Evolutionary conservation across 2,797 vertebrate genomes (phyloP).

Genomic region (Clarias laeviceps): DNA sequence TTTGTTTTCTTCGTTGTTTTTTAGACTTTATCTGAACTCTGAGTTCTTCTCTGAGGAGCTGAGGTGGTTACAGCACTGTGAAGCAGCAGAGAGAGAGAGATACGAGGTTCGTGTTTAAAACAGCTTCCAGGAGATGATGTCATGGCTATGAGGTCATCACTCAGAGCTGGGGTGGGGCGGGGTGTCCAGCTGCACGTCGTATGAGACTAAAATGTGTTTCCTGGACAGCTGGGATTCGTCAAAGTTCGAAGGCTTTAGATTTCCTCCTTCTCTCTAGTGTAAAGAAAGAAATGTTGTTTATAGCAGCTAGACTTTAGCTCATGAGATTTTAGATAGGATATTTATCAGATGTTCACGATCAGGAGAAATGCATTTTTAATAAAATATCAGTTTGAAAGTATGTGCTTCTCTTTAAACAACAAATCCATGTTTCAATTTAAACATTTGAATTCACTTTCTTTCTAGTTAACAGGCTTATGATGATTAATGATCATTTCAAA

Average conservation of each 20-base stretch:
- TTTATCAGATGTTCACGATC: neutral
- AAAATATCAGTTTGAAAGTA: neutral
- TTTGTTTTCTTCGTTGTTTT: neutral
- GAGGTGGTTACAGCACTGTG: neutral
- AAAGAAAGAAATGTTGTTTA: neutral
- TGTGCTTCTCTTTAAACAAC: neutral
- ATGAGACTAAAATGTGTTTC: slow-evolving; percentile 51
- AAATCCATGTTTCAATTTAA: neutral
- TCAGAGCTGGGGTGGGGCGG: neutral
- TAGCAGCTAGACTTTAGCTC: neutral
- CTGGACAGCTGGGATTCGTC: slow-evolving; percentile 24
- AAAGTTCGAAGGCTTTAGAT: neutral
- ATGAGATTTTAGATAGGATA: neutral
- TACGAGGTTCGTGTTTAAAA: neutral
- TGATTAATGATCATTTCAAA: too few relatives aligned
- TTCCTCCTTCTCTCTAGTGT: neutral
- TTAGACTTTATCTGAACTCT: neutral
- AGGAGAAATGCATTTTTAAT: neutral
- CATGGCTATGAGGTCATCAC: slow-evolving; percentile 28
- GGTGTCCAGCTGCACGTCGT: slow-evolving; percentile 52
- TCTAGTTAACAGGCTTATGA: too few relatives aligned
- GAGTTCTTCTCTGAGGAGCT: neutral
- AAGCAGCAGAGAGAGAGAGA: neutral
- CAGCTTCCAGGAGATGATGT: slow-evolving; percentile 23
- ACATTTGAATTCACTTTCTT: too few relatives aligned